Evolutionary conservation across 2,797 vertebrate genomes (phyloP).

Genomic region (Cossypha dichroa): DNA sequence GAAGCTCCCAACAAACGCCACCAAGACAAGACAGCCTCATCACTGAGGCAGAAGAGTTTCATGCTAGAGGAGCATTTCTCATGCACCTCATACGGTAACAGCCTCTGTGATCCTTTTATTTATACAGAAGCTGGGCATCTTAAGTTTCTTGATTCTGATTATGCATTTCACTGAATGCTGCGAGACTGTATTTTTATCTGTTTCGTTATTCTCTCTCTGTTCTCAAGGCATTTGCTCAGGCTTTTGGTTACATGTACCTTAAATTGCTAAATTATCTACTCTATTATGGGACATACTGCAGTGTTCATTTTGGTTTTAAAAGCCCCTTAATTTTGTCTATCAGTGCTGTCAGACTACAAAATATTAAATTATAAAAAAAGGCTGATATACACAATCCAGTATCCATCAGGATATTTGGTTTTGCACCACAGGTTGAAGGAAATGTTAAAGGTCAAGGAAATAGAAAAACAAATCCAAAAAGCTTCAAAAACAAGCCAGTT

Average conservation of each 20-base stretch:
- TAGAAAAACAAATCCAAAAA: conserved; percentile 64
- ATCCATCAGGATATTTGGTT: conserved; percentile 48
- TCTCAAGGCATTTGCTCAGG: background rate
- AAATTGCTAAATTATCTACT: background rate
- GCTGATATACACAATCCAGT: conserved; percentile 40
- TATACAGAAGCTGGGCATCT: background rate
- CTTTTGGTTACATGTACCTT: background rate
- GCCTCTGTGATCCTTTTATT: background rate
- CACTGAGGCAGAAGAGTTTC: background rate
- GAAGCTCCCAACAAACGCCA: background rate
- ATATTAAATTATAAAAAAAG: conserved; percentile 66
- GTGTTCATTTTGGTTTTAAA: conserved; percentile 6
- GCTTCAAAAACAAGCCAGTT: conserved; percentile 60
- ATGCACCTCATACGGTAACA: accelerated
- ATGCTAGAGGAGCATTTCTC: background rate
- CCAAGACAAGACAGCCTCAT: accelerated
- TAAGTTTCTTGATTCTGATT: background rate
- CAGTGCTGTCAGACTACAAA: conserved; percentile 56
- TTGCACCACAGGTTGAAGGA: conserved; percentile 72
- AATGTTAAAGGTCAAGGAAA: conserved; percentile 53
- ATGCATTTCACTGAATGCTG: background rate
- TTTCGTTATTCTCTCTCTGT: background rate
- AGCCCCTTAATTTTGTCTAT: background rate
- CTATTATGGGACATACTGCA: background rate
- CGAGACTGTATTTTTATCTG: accelerated